These are phyloP conservation scores for Nycticebus coucang DNA, from an alignment of 2,113 vertebrate genomes.

Conservation along the genomic window DNA sequence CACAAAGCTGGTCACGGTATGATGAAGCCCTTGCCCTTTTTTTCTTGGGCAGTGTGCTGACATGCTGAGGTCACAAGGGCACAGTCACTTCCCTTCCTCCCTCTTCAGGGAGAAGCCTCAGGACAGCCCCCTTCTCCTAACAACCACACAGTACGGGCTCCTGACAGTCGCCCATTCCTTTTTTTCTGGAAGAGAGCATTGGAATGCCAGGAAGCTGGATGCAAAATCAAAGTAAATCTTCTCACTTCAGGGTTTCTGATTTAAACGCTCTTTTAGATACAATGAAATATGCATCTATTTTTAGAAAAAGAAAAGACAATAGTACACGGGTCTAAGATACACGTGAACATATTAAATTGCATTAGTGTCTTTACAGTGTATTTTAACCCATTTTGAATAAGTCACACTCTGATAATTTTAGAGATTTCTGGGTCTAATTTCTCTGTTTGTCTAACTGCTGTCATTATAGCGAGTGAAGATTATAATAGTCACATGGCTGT, in stretches of 20 bases:
- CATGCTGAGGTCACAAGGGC: rapidly evolving
- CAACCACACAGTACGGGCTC: background rate
- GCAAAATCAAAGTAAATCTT: background rate
- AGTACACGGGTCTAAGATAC: background rate
- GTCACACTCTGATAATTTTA: background rate
- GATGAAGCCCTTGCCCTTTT: background rate
- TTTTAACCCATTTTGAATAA: background rate
- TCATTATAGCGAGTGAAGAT: background rate
- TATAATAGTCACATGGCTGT: background rate
- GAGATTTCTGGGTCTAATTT: background rate
- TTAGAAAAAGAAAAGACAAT: background rate
- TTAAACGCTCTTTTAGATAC: background rate
- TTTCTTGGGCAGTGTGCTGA: background rate
- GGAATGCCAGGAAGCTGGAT: background rate
- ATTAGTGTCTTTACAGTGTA: background rate
- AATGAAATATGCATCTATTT: background rate
- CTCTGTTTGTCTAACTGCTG: background rate
- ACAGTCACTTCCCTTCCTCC: background rate
- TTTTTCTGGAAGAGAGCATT: too few species aligned
- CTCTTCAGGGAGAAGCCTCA: background rate
- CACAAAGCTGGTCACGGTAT: background rate
- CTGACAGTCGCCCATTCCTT: background rate
- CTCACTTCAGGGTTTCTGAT: background rate
- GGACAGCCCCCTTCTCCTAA: background rate
- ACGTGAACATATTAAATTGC: background rate